Evolutionary conservation across 2,797 vertebrate genomes (phyloP).

Genomic region (Simalia tracyae): DNA sequence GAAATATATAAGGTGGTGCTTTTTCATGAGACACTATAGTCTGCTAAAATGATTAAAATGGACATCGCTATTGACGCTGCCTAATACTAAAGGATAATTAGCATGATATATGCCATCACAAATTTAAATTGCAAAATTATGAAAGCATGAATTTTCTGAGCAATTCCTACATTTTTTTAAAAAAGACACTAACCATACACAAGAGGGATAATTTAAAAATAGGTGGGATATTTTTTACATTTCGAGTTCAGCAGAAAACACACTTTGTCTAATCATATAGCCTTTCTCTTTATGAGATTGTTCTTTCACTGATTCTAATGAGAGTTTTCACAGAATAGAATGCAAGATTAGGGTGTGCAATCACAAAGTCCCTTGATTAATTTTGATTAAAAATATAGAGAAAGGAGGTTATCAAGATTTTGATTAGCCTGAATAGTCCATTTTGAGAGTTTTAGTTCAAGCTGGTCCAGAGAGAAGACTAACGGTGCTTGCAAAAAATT

Average conservation of each 20-base stretch:
- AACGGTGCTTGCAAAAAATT: background rate
- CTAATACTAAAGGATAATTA: conserved; percentile 26
- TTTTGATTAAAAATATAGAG: conserved; percentile 60
- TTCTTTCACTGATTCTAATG: conserved; percentile 1
- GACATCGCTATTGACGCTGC: background rate
- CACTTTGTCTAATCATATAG: conserved; percentile 30
- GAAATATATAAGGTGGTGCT: background rate
- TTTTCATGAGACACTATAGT: background rate
- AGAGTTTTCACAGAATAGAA: conserved; percentile 48
- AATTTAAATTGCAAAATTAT: conserved; percentile 20
- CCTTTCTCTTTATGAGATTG: conserved; percentile 29
- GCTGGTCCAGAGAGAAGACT: background rate
- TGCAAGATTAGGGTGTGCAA: conserved; percentile 47
- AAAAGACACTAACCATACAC: conserved; percentile 1
- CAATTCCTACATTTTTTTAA: background rate
- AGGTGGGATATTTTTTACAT: conserved; percentile 36
- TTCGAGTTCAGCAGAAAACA: conserved; percentile 59
- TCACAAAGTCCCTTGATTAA: conserved; percentile 56
- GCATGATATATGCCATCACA: background rate
- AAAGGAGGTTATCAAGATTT: conserved; percentile 36
- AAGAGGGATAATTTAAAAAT: conserved; percentile 34
- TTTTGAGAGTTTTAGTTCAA: background rate
- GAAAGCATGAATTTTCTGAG: background rate
- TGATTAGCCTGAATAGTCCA: conserved; percentile 30
- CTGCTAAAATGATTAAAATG: background rate